phyloP scores from a whole-genome alignment of 2,888 invertebrate genomes.

The Athalia rosae region DNA sequence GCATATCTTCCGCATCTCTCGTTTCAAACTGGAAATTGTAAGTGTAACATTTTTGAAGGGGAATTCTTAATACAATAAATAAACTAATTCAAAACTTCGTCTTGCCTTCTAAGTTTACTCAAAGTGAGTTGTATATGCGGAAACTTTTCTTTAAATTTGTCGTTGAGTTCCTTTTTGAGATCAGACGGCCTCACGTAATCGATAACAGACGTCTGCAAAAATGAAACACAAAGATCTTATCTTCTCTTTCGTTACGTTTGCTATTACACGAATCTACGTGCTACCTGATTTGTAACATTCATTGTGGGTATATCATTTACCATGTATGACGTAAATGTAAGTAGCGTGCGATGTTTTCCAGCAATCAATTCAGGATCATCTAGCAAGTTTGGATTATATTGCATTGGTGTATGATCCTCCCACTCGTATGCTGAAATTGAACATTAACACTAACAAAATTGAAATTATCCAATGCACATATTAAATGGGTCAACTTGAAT shows the following conservation, averaged over 20 bases:
- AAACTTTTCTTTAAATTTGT: constrained; percentile 96
- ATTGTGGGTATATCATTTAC: constrained; percentile 61
- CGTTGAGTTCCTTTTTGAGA: constrained; percentile 96
- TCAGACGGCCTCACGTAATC: constrained; percentile 97
- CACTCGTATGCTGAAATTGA: constrained; percentile 66
- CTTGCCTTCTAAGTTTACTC: constrained; percentile 95
- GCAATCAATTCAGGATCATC: constrained; percentile 96
- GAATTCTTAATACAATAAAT: constrained; percentile 48
- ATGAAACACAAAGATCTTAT: constrained; percentile 26
- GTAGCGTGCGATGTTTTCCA: constrained; percentile 89
- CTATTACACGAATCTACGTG: background rate
- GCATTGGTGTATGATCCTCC: constrained; percentile 71
- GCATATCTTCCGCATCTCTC: constrained; percentile 95
- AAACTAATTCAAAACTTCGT: constrained; percentile 22
- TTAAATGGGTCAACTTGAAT: background rate
- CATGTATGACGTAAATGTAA: constrained; percentile 93
- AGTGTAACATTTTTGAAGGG: background rate
- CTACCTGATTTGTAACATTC: background rate
- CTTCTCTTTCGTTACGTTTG: background rate
- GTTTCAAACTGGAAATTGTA: constrained; percentile 84
- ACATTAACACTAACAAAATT: background rate
- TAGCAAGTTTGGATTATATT: constrained; percentile 90
- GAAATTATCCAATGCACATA: background rate
- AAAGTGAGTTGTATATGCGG: constrained; percentile 95
- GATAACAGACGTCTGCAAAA: constrained; percentile 88